Evolutionary conservation across 2,888 invertebrate genomes (phyloP).

Genomic region (Drosophila meridiana): DNA sequence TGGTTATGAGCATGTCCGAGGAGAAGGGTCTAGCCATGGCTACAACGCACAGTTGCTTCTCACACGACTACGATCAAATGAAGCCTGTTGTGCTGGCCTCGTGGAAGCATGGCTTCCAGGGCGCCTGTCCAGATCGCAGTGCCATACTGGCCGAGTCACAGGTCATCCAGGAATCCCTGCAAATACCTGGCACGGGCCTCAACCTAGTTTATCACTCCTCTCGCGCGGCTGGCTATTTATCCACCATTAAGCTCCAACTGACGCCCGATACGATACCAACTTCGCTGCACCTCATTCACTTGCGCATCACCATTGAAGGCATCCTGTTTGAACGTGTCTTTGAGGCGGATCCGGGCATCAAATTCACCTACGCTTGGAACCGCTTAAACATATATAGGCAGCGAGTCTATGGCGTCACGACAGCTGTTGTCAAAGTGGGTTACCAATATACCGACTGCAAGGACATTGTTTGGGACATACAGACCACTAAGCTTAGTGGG

Average conservation of each 20-base stretch:
- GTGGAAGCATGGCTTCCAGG: constrained; percentile 97
- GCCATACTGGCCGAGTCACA: constrained; percentile 96
- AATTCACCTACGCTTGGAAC: constrained; percentile 99
- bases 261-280: constrained; percentile 94
- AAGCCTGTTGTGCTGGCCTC: constrained; percentile 96
- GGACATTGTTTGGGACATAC: constrained; percentile 97
- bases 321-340: constrained; percentile 96
- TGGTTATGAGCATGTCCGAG: constrained; percentile 93
- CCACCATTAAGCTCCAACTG: constrained; percentile 95
- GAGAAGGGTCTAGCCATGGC: constrained; percentile 89
- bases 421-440: constrained; percentile 97
- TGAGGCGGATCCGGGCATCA: constrained; percentile 98
- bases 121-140: constrained; percentile 96
- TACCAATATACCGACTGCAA: constrained; percentile 97
- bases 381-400: constrained; percentile 97
- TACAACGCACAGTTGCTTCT: constrained; percentile 91
- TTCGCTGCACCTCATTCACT: constrained; percentile 93
- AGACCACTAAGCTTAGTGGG: constrained; percentile 97
- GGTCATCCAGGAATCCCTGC: constrained; percentile 97
- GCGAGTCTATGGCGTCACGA: constrained; percentile 97
- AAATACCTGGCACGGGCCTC: constrained; percentile 97
- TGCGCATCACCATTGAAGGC: constrained; percentile 97
- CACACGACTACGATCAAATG: constrained; percentile 96
- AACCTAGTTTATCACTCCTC: constrained; percentile 98
- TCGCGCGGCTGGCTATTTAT: constrained; percentile 95